Conservation (phyloP, 2,113 vertebrate genomes). For the Halcyon malimbica region DNA sequence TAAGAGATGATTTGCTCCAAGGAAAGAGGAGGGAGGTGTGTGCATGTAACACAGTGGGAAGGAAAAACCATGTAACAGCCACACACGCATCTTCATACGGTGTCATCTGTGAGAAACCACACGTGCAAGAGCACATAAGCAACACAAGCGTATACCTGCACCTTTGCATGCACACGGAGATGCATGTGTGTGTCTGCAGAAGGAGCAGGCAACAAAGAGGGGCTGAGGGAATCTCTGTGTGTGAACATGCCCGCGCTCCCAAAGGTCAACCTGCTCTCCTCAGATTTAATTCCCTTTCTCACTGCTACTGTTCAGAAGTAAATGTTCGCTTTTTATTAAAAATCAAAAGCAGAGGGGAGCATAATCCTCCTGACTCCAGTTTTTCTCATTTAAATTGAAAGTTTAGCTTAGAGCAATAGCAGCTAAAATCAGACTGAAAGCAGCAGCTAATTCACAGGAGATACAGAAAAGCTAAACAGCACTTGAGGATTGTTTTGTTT, state of each 20-base stretch:
- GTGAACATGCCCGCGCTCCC: constrained; percentile 28
- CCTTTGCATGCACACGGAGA: not conserved
- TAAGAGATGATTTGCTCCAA: not conserved
- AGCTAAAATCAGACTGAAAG: constrained; percentile 75
- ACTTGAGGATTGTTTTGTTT: constrained; percentile 51
- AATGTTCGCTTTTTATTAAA: constrained; percentile 81
- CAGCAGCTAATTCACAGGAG: constrained; percentile 68
- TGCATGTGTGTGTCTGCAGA: fast-evolving
- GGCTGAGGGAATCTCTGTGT: not conserved
- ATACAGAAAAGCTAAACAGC: constrained; percentile 59
- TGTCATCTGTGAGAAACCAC: not conserved
- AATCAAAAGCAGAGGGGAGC: constrained; percentile 76
- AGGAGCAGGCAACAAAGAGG: not conserved
- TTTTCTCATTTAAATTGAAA: constrained; percentile 80
- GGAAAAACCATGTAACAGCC: not conserved
- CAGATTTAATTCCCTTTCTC: constrained; percentile 78
- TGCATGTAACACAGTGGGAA: fast-evolving
- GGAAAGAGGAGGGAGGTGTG: not conserved
- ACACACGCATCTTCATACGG: not conserved
- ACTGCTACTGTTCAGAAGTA: constrained; percentile 77
- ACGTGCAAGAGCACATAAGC: not conserved
- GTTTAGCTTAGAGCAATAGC: constrained; percentile 79
- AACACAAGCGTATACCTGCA: not conserved
- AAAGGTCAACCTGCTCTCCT: constrained; percentile 77
- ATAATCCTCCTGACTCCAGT: constrained; percentile 76